Evolutionary conservation across 2,113 vertebrate species (phyloP).

Genomic region (Erpornis zantholeuca): DNA sequence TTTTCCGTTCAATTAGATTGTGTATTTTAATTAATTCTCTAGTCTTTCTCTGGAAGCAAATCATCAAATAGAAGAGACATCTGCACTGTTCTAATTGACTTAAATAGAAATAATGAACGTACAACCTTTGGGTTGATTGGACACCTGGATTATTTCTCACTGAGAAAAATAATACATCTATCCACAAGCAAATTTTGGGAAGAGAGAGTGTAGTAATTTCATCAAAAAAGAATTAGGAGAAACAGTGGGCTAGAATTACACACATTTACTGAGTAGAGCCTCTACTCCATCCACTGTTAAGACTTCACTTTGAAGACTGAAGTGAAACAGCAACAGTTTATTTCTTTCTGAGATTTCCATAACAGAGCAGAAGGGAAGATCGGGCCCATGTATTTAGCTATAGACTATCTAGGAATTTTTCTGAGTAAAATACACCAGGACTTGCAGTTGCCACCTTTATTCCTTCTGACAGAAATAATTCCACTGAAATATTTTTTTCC

Average conservation of each 20-base stretch:
- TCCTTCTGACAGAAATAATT: background rate
- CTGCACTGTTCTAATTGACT: constrained; percentile 14
- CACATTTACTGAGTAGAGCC: background rate
- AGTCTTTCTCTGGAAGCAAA: constrained; percentile 15
- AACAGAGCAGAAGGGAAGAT: background rate
- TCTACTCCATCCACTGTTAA: background rate
- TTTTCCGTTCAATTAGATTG: constrained; percentile 23
- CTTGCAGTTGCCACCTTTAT: background rate
- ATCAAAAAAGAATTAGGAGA: background rate
- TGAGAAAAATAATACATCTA: background rate
- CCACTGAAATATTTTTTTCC: background rate
- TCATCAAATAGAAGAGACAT: constrained; percentile 18
- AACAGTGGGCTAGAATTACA: background rate
- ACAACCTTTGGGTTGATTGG: background rate
- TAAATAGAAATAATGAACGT: constrained; percentile 8
- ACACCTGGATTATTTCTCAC: constrained; percentile 42
- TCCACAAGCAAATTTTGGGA: background rate
- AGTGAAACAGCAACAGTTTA: background rate
- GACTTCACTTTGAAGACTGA: background rate
- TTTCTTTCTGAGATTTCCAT: background rate
- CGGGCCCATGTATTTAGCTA: background rate
- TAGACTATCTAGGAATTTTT: background rate
- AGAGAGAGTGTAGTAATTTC: background rate
- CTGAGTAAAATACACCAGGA: background rate
- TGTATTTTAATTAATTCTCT: constrained; percentile 40